These are phyloP conservation scores for Lindbergichthys nudifrons DNA, from an alignment of 2,797 vertebrate species.

Conservation along the genomic window DNA sequence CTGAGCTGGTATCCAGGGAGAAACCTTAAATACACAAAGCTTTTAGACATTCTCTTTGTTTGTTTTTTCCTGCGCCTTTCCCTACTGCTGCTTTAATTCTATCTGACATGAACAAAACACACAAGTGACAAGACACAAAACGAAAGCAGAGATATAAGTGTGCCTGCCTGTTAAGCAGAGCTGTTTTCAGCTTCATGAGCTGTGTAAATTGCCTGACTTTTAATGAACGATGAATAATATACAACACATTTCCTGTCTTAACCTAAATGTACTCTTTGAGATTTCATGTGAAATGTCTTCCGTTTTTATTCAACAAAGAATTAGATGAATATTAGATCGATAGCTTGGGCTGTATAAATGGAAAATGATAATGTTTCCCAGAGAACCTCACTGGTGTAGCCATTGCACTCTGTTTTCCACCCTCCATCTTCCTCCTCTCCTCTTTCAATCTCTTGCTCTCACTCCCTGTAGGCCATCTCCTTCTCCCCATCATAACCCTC, in stretches of 20 bases:
- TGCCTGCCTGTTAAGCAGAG: conserved; percentile 27
- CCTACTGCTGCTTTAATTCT: conserved; percentile 17
- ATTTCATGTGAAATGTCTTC: conserved; percentile 41
- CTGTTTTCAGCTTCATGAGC: conserved; percentile 45
- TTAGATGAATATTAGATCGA: conserved; percentile 39
- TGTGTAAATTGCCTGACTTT: conserved; percentile 39
- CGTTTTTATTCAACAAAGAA: conserved; percentile 19
- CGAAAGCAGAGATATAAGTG: conserved; percentile 30
- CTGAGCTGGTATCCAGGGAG: conserved; percentile 79
- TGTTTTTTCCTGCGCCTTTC: conserved; percentile 48
- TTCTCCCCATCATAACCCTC: conserved; percentile 58
- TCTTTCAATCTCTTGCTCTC: conserved; percentile 71
- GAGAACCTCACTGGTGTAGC: conserved; percentile 50
- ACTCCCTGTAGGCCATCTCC: conserved; percentile 68
- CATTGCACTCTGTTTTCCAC: conserved; percentile 45
- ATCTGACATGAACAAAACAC: conserved; percentile 43
- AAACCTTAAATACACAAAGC: conserved; percentile 80
- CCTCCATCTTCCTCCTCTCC: conserved; percentile 59
- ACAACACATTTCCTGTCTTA: conserved; percentile 40
- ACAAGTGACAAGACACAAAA: conserved; percentile 54
- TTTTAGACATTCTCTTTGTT: conserved; percentile 76
- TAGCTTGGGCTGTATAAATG: conserved; percentile 24
- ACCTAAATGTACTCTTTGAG: conserved; percentile 10
- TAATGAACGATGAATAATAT: conserved; percentile 62
- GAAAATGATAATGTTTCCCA: conserved; percentile 41